Conservation (phyloP, 2,888 invertebrate species). For the Chrysomela aeneicollis region DNA sequence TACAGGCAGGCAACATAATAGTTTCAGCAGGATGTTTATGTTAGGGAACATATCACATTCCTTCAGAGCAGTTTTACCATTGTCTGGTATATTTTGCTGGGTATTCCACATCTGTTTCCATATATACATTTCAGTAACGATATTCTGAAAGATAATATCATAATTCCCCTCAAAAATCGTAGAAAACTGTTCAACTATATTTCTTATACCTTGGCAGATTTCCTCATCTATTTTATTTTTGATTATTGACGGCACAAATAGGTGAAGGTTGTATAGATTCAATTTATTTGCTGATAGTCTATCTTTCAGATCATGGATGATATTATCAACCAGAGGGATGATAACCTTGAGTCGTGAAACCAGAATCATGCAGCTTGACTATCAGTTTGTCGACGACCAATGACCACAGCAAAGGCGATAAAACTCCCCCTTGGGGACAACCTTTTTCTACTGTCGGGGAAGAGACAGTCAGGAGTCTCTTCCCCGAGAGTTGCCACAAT, state of each 20-base stretch:
- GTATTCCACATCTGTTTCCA: not conserved
- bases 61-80: not conserved
- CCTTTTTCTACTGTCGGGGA: no score
- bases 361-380: no score
- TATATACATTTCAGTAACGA: not conserved
- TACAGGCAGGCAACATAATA: not conserved
- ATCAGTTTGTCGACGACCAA: no score
- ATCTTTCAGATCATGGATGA: conserved; percentile 6
- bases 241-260: not conserved
- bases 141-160: not conserved
- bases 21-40: not conserved
- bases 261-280: conserved; percentile 11
- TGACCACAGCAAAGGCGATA: no score
- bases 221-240: not conserved
- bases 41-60: not conserved
- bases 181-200: conserved; percentile 1
- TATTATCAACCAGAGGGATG: not conserved
- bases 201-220: not conserved
- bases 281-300: conserved; percentile 7
- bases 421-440: no score
- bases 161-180: not conserved
- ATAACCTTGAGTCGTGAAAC: no score
- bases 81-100: not conserved
- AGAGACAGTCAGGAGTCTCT: no score
- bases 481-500: no score